Evolutionary conservation across 1,140 invertebrate genomes (phyloP).

Genomic region (Drosophila pallidifrons): DNA sequence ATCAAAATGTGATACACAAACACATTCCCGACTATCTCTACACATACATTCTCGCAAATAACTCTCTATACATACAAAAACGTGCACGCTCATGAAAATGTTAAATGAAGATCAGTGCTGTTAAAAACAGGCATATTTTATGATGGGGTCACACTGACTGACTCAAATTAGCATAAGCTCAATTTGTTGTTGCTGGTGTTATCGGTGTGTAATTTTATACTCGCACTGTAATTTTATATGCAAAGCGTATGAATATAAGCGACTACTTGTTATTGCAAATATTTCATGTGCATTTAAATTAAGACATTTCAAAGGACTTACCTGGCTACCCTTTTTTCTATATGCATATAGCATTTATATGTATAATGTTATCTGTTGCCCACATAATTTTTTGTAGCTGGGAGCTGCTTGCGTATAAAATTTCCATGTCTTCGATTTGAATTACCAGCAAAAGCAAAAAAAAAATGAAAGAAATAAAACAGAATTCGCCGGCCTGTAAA

Average conservation of each 20-base stretch:
- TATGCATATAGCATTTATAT: no score
- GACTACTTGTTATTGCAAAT: conserved; percentile 58
- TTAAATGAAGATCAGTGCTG: conserved; percentile 7
- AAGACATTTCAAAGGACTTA: conserved; percentile 69
- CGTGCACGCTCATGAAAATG: conserved; percentile 2
- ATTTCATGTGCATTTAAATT: conserved; percentile 62
- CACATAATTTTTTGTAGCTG: conserved; percentile 67
- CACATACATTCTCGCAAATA: background rate
- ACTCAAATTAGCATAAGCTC: conserved; percentile 14
- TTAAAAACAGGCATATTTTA: background rate
- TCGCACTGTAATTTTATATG: conserved; percentile 70
- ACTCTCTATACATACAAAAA: conserved; percentile 1
- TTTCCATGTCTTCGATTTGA: conserved; percentile 72
- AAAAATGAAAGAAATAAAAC: conserved; percentile 30
- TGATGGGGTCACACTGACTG: conserved; percentile 21
- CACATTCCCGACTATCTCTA: conserved; percentile 8
- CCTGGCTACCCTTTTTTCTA: conserved; percentile 47
- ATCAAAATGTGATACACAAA: conserved; percentile 25
- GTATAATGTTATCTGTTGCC: conserved; percentile 36
- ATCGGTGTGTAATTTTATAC: conserved; percentile 67
- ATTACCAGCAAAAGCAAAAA: conserved; percentile 55
- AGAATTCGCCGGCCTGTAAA: conserved; percentile 70
- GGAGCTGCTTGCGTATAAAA: conserved; percentile 61
- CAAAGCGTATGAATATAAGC: conserved; percentile 47
- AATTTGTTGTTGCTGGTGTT: conserved; percentile 2